A percentile compares a stretch with the other conserved stretches of the same genome.
These are phyloP conservation scores for Coenonympha glycerion DNA, from an alignment of 2,888 invertebrate genomes.

Conservation along the genomic window DNA sequence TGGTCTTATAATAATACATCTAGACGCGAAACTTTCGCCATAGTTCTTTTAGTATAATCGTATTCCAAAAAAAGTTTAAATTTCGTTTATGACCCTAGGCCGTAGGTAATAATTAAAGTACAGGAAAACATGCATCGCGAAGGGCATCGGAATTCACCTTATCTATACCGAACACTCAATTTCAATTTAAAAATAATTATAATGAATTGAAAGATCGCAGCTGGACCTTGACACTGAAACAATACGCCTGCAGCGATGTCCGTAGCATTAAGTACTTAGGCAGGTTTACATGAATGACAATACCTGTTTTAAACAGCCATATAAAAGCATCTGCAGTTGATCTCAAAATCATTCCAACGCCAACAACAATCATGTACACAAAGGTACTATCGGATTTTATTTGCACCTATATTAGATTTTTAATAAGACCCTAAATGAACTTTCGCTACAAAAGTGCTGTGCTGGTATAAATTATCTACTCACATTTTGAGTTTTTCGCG, in stretches of 20 bases:
- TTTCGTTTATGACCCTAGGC: too few species aligned
- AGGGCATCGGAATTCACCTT: background rate
- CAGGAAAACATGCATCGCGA: background rate
- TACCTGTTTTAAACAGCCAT: conserved; percentile 53
- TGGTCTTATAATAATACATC: too few species aligned
- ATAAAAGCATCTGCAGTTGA: conserved; percentile 63
- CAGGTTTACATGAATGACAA: conserved; percentile 33
- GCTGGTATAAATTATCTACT: background rate
- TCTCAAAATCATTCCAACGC: conserved; percentile 59
- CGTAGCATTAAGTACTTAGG: conserved; percentile 13
- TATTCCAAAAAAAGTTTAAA: too few species aligned
- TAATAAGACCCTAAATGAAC: background rate
- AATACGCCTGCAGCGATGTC: conserved; percentile 50
- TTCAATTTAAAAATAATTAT: background rate
- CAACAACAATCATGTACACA: conserved; percentile 65
- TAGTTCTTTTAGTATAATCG: too few species aligned
- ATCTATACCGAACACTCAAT: background rate
- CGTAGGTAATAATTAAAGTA: background rate
- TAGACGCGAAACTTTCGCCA: too few species aligned
- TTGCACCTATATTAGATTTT: too few species aligned
- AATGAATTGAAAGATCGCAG: conserved; percentile 9
- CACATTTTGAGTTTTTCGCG: background rate
- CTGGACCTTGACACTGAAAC: conserved; percentile 64
- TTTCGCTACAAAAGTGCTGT: too few species aligned
- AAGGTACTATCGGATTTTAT: conserved; percentile 45